Evolutionary conservation across 2,113 vertebrate species (phyloP).

Genomic region (Cephalopholis sonnerati): DNA sequence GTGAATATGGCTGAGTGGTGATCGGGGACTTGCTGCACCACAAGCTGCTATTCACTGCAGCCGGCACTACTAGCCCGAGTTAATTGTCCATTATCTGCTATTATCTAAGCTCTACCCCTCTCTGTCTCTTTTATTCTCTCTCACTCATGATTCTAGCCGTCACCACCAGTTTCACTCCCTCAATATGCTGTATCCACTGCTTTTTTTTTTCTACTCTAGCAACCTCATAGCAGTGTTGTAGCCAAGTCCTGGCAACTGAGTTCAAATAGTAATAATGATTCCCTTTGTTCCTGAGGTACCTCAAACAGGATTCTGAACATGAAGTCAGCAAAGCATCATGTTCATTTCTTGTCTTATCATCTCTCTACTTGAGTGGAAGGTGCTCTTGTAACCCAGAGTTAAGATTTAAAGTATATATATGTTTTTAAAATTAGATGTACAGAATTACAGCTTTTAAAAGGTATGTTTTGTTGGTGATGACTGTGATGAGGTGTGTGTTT

Average conservation of each 20-base stretch:
- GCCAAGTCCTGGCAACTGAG: constrained; percentile 66
- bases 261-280: constrained; percentile 73
- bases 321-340: constrained; percentile 50
- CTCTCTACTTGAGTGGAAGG: constrained; percentile 38
- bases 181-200: constrained; percentile 42
- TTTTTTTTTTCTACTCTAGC: constrained; percentile 43
- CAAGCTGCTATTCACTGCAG: constrained; percentile 79
- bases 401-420: constrained; percentile 24
- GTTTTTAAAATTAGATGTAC: constrained; percentile 24
- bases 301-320: constrained; percentile 59
- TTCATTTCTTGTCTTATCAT: constrained; percentile 60
- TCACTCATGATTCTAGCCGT: constrained; percentile 68
- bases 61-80: constrained; percentile 74
- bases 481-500: not conserved
- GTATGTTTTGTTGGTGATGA: not conserved
- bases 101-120: constrained; percentile 78
- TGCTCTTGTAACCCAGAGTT: constrained; percentile 19
- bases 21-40: constrained; percentile 77
- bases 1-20: constrained; percentile 81
- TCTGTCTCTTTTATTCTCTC: constrained; percentile 62
- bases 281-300: constrained; percentile 71
- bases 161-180: constrained; percentile 67
- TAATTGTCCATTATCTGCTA: constrained; percentile 85
- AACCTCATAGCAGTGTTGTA: constrained; percentile 45
- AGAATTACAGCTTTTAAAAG: constrained; percentile 7